Conservation (phyloP, 2,888 invertebrate genomes). For the Xanthia icteritia region DNA sequence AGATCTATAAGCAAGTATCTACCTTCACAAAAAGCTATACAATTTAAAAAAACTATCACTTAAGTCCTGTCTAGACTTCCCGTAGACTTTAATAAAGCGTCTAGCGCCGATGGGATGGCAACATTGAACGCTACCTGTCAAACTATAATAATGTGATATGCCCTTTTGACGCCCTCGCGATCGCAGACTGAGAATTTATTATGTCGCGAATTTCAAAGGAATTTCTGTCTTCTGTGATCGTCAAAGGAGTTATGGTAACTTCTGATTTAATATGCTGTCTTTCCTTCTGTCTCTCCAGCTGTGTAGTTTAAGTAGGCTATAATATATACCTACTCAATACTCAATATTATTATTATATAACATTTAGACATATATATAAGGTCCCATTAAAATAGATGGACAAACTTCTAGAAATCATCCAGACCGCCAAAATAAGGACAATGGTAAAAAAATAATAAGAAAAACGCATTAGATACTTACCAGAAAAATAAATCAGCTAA, state of each 20-base stretch:
- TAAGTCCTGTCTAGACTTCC: constrained; percentile 77
- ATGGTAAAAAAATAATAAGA: no score
- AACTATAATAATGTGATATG: constrained; percentile 68
- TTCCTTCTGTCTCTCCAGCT: neutral
- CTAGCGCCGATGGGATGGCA: constrained; percentile 60
- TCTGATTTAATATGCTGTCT: neutral
- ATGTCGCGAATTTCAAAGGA: constrained; percentile 32
- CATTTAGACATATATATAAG: no score
- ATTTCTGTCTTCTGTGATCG: constrained; percentile 1
- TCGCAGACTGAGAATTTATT: constrained; percentile 33
- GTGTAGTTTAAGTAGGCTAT: neutral
- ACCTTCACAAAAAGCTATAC: constrained; percentile 29
- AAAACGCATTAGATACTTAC: no score
- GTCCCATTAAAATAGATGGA: no score
- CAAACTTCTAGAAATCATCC: no score
- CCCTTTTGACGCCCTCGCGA: constrained; percentile 40
- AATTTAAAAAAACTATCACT: constrained; percentile 52
- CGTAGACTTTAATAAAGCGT: constrained; percentile 76
- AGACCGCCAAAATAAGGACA: no score
- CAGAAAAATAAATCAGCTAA: no score
- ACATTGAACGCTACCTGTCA: constrained; percentile 71
- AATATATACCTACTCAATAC: neutral
- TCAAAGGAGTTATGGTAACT: neutral
- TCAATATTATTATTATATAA: no score
- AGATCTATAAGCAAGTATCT: neutral